Evolutionary conservation across 1,140 invertebrate species (phyloP), one percentile per base, ranked within the genome.

Genomic region (Planococcus citri): DNA sequence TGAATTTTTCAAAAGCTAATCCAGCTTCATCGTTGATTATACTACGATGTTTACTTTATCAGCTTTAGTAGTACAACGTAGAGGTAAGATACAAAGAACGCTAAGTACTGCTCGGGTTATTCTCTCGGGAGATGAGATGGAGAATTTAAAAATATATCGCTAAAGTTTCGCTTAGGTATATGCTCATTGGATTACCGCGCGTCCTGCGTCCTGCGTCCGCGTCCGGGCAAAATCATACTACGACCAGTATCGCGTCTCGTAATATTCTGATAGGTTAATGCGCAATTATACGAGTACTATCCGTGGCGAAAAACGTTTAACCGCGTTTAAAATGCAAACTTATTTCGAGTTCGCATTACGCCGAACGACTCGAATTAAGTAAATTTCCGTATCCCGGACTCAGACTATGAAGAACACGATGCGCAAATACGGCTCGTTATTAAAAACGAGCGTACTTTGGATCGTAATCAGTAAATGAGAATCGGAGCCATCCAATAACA

Each of bases 391-490:
- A 14, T 37, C 33, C 33, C 33, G 6, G 14, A 8, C 33, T 6
- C n/a, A n/a, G n/a, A n/a, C n/a, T n/a, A n/a, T n/a, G n/a, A n/a
- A n/a, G n/a, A n/a, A n/a, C n/a, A n/a, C n/a, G n/a, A 33, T 33
- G 12, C 29, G 29, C 3, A 33, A 12, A 33, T 51, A 51, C 6
- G 6, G n/a, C 41, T 20, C 41, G 41, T 51, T 51, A 51, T 51
- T 51, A 51, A 51, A 51, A 51, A 51, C 17, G 41, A 51, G 41
- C n/a, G 41, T 20, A 51, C 41, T 51, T 51, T 20, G 41, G 41
- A 51, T 51, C 17, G 41, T 51, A 51, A 51, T 51, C 41, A 51
- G 41, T 51, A 51, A 51, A 51, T 51, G 41, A 51, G 41, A 51
- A 51, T 51, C 41, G 41, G n/a, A 51, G 41, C 41, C 41, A 3